Conservation (phyloP, 1,140 invertebrate genomes). For the Glomeris maerens region DNA sequence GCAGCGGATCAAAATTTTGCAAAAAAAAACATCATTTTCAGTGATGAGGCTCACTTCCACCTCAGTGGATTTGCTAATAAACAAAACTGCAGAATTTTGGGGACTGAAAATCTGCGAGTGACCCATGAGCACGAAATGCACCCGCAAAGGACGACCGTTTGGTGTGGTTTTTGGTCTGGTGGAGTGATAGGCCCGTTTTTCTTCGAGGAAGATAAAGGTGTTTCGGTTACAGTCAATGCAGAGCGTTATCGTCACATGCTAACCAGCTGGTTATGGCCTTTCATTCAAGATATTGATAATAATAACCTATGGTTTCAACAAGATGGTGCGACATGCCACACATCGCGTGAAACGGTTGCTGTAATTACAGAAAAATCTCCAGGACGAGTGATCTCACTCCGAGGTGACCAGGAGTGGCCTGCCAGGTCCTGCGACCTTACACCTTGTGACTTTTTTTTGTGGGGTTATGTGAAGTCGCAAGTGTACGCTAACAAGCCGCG, state of each 20-base stretch:
- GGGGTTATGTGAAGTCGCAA: conserved; percentile 31
- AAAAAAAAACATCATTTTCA: conserved; percentile 16
- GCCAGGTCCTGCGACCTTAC: conserved; percentile 29
- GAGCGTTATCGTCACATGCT: neutral
- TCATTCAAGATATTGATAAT: too few species aligned
- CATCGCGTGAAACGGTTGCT: conserved; percentile 18
- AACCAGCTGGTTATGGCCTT: neutral
- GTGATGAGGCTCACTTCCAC: conserved; percentile 22
- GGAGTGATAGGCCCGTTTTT: conserved; percentile 24
- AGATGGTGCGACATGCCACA: conserved; percentile 30
- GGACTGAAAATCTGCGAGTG: conserved; percentile 21
- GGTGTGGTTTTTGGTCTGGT: conserved; percentile 26
- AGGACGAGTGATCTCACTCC: conserved; percentile 15
- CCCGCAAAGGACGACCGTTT: conserved; percentile 26
- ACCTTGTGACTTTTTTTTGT: conserved; percentile 30
- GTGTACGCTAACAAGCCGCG: too few species aligned
- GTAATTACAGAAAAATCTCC: conserved; percentile 26
- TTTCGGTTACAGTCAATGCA: too few species aligned
- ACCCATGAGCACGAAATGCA: conserved; percentile 25
- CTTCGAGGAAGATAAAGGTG: conserved; percentile 22
- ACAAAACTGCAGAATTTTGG: conserved; percentile 25
- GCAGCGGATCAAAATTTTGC: neutral
- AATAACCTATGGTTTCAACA: too few species aligned
- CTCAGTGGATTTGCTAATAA: conserved; percentile 21
- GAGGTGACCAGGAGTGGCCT: conserved; percentile 29